phyloP scores from a whole-genome alignment of 2,888 invertebrate genomes.

The Scaeva pyrastri region DNA sequence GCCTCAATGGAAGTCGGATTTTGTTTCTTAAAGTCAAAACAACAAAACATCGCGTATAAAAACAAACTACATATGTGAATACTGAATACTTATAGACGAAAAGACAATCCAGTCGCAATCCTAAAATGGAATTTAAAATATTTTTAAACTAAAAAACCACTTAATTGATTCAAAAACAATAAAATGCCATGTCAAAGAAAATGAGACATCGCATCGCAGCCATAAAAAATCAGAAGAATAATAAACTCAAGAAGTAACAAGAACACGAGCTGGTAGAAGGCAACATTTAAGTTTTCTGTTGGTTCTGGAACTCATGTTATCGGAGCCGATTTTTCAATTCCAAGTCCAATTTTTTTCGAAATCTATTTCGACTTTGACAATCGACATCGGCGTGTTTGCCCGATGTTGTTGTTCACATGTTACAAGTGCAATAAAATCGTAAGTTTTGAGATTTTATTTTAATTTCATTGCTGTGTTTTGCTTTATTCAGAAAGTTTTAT shows the following conservation, averaged over 20 bases:
- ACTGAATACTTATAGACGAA: no score
- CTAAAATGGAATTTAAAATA: conserved; percentile 46
- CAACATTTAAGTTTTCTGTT: conserved; percentile 15
- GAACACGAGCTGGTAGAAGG: conserved; percentile 10
- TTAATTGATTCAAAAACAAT: conserved; percentile 65
- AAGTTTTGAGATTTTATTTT: conserved; percentile 55
- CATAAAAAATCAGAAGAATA: neutral
- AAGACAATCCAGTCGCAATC: neutral
- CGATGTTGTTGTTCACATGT: conserved; percentile 27
- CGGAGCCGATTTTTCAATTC: conserved; percentile 2
- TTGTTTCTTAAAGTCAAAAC: neutral
- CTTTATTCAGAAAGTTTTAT: conserved; percentile 39
- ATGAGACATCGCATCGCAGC: neutral
- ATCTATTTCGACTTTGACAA: no score
- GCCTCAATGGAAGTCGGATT: neutral
- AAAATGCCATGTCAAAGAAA: conserved; percentile 47
- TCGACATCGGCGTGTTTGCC: neutral
- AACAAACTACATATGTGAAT: no score
- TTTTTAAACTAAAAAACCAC: conserved; percentile 36
- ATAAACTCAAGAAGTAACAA: neutral
- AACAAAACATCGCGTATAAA: neutral
- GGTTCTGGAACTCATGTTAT: neutral
- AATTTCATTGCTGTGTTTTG: conserved; percentile 55
- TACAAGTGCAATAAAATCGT: conserved; percentile 67
- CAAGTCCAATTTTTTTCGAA: conserved; percentile 8